Evolutionary conservation across 2,888 invertebrate species (phyloP), one percentile per base, ranked within the genome.

Genomic region (Limulus polyphemus): DNA sequence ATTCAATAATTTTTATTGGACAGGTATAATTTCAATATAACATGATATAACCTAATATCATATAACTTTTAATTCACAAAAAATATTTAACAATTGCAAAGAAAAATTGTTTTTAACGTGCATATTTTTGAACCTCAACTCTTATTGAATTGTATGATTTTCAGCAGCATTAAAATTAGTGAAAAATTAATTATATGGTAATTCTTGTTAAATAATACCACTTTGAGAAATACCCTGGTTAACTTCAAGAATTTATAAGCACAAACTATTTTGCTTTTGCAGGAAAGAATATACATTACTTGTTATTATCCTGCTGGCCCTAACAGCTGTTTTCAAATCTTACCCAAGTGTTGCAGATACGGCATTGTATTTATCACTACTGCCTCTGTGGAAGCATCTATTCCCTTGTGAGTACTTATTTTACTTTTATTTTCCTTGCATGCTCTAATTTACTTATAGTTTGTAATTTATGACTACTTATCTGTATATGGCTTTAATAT

Each of bases 271-370:
- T 51, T 51, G 51, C 9, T 49, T 49, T 13, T 50, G 55, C 51
- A 71, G 71, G 55, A 63, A 83, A 58, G 88, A 90, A 72, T 91
- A 92, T 4, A 81, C 90, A 70, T 77, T 93, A 60, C 76, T 93
- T 57, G 86, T 88, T 1, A 85, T 87, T 49, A 85, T 89, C 16
- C 81, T 92, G 59, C 81, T 88, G 65, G 84, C 90, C 49, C 79
- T 98, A 11, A 86, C 87, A 67, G 83, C 91, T 0, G 88, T 98
- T 73, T 98, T 99, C 77, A 89, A 95, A 74, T 95, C 98, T 0
- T 99, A 99, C 78, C 99, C 99, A 1, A 88, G 91, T 71, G 81
- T 98, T 61, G 97, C 94, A 49, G 98, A 99, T 79, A 87, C 94
- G 64, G 91, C 90, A 57, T 87, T 98, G 72, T 91, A 92, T 72